Conservation (phyloP, 64 coral and sea anemone species). For the Pocillopora verrucosa region DNA sequence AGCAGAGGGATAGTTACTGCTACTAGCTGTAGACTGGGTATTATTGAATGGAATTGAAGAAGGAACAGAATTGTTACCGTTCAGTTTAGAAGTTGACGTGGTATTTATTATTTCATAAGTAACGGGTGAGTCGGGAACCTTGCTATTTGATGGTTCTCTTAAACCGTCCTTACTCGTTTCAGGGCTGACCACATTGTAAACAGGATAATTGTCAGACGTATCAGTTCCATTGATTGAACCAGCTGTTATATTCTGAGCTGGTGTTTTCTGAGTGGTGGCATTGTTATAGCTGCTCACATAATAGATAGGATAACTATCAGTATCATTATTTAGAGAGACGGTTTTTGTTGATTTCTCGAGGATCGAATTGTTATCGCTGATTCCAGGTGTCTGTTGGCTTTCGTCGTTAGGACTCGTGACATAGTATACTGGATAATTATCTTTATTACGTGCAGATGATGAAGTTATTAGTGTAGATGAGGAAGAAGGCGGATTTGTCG, state of each 20-base stretch:
- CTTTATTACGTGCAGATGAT: neutral
- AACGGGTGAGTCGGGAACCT: neutral
- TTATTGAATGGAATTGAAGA: neutral
- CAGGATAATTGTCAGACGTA: neutral
- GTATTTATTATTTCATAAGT: conserved; percentile 27
- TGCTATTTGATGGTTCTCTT: neutral
- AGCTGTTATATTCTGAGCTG: neutral
- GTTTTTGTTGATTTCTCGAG: neutral
- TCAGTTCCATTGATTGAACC: neutral
- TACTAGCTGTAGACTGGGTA: neutral
- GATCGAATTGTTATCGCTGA: neutral
- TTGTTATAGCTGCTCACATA: conserved; percentile 5
- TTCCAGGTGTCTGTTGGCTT: neutral
- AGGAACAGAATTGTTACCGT: neutral
- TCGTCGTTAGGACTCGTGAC: neutral
- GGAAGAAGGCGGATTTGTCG: neutral
- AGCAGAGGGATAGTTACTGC: neutral
- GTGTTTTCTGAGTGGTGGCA: neutral
- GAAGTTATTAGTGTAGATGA: neutral
- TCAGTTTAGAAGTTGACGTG: neutral
- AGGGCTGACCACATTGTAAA: neutral
- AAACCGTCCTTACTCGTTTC: neutral
- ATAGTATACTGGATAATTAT: conserved; percentile 23
- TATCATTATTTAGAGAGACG: neutral
- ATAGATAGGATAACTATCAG: neutral